Evolutionary conservation across 2,113 vertebrate genomes (phyloP), one percentile per base, ranked within the genome.

Genomic region (Scartelaos histophorus): DNA sequence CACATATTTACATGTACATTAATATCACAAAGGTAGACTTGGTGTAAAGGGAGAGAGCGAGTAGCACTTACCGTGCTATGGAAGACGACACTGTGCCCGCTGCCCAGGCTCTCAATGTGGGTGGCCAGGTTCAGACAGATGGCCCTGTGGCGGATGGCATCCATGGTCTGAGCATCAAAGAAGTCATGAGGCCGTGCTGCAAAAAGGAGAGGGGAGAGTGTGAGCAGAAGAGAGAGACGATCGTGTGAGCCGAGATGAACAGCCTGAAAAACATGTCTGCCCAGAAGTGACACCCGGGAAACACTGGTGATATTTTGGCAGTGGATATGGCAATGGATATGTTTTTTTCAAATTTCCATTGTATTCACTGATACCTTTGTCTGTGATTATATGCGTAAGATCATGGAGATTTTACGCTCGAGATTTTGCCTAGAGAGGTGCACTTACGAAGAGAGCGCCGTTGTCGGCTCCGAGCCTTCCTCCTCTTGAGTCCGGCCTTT

Each of bases 41-140:
- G 19, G 12, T 47, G 46, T 49, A 16, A 7, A 6, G 3, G 17
- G 3, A 6, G 21, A 13, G 56, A 11, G 22, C 34, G 7, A 35
- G 61, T n/a, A 6, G 45, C 4, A 0, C 38, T 10, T 89, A 99
- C 98, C 90, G 96, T 98, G 95, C 98, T 99, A 82, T 99, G 96
- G 87, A 99, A 99, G 79, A 99, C 98, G 76, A 98, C 97, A 46
- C 98, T 99, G 94, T 99, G 96, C n/a, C 98, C 98, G 74, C 97
- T 98, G 78, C 98, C 98, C 88, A 96, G 93, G 86, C 97, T 98
- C 91, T 99, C 98, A 80, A 99, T 98, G 68, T 98, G 97, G 60
- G 98, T 98, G 19, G 96, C 96, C 82, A 99, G 94, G 88, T 99
- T 99, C 89, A 99, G 97, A 90, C 97, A 98, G 89, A 99, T 98